Conservation (phyloP, 23 tunicate genomes). For the Corella eumyota region DNA sequence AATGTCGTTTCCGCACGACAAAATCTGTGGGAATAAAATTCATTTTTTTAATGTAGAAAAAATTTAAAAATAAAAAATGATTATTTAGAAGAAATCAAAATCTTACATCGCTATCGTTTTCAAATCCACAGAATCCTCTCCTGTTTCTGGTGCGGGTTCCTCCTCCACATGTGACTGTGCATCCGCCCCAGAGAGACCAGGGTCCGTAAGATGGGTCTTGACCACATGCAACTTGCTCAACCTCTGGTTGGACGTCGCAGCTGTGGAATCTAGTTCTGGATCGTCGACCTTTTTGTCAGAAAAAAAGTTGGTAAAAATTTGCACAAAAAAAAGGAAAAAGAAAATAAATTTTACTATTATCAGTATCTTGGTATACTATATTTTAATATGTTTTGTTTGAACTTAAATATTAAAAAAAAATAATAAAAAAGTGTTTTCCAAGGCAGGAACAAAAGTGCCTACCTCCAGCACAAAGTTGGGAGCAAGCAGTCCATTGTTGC, state of each 20-base stretch:
- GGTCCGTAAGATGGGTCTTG: conserved; percentile 28
- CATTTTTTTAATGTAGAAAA: too few species aligned
- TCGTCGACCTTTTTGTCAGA: conserved; percentile 24
- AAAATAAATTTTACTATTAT: background rate
- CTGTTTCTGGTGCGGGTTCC: conserved; percentile 47
- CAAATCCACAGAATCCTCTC: conserved; percentile 49
- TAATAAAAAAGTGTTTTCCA: too few species aligned
- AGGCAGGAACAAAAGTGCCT: background rate
- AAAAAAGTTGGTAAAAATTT: background rate
- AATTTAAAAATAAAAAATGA: too few species aligned
- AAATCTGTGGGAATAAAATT: conserved; percentile 7
- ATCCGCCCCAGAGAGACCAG: conserved; percentile 74
- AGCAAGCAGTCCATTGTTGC: conserved; percentile 65
- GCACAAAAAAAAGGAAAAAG: background rate
- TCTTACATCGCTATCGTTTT: conserved; percentile 20
- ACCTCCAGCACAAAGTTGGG: conserved; percentile 81
- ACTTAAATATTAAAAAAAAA: background rate
- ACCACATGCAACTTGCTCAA: conserved; percentile 57
- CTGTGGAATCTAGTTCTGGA: conserved; percentile 39
- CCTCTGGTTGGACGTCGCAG: conserved; percentile 39
- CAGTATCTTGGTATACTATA: background rate
- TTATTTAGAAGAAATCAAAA: background rate
- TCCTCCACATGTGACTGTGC: conserved; percentile 74
- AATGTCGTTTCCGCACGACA: conserved; percentile 28
- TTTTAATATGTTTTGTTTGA: background rate